A percentile compares a stretch with the other conserved stretches of the same genome.
Evolutionary conservation across 2,113 vertebrate species (phyloP).

Genomic region (Pelecanus crispus): DNA sequence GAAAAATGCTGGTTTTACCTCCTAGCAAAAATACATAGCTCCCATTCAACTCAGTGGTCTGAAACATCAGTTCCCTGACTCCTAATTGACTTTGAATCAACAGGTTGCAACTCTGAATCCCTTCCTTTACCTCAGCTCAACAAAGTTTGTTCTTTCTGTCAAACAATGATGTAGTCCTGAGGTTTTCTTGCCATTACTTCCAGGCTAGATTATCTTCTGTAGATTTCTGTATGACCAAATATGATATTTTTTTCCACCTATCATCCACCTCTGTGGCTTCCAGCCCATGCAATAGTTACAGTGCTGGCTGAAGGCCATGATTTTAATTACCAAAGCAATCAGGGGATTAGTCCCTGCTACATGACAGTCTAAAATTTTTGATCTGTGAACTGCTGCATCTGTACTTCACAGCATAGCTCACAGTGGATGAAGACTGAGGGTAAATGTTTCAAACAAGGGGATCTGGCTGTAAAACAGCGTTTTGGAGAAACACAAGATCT

Average conservation of each 20-base stretch:
- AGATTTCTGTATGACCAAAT: background rate
- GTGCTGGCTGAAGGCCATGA: background rate
- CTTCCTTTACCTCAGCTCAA: background rate
- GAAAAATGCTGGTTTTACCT: background rate
- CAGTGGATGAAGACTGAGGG: background rate
- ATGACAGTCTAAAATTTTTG: background rate
- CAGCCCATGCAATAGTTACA: background rate
- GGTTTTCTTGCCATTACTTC: background rate
- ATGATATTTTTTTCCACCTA: background rate
- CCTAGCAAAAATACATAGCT: background rate
- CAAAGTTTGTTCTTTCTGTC: background rate
- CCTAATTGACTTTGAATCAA: background rate
- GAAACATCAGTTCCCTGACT: background rate
- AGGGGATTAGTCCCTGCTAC: background rate
- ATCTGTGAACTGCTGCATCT: constrained; percentile 25
- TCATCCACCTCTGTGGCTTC: background rate
- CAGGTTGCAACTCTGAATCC: background rate
- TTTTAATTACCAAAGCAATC: constrained; percentile 40
- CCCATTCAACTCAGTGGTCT: background rate
- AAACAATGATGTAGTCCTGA: background rate
- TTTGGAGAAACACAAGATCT: background rate
- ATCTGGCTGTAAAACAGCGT: background rate
- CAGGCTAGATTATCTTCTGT: background rate
- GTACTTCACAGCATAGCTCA: constrained; percentile 19
- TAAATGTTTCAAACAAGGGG: constrained; percentile 24